Base-by-base conservation (phyloP, 1,140 invertebrate genomes). In the Drosophila ananassae region DNA sequence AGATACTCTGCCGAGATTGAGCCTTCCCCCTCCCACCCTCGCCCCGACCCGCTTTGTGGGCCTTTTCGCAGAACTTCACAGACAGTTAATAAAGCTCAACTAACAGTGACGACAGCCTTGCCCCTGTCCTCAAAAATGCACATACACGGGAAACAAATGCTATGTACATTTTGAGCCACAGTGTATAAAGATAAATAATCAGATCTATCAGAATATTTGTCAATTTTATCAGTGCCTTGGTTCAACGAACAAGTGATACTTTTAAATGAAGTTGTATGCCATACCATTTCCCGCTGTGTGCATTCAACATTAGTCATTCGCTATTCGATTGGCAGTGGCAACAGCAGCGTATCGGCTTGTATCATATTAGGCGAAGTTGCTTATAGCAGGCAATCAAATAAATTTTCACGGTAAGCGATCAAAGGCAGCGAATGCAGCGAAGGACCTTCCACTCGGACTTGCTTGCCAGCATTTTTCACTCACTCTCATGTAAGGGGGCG, bases 301-400 rank as follows among this genome's bases (percentile, higher is more conserved):
- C 48, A 39, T 5, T 47, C 53, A 28, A 59, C 74, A 77, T 77
- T 55, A 62, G 58, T 77, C 58, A 77, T 34, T 71, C 44, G 63
- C 32, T 69, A 41, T 48, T 21, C 13, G 54, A 57, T 64, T 48
- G 59, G 32, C 54, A 63, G 37, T 39, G 30, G 32, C 25, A 50
- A 34, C 71, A 25, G 51, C 37, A 48, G 63, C 50, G 44, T 71
- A 78, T 82, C 79, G 67, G 57, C 83, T 83, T 89, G 83, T 89
- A 77, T 83, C 83, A 87, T 89, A 87, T 89, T 89, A 89, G 79
- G 60, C 60, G 25, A 44, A 89, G 79, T 83, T 79, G 83, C 82
- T 87, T 89, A 87, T 87, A 77, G 79, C 79, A 58, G 60, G 84
- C 84, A 89, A 89, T 89, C 84, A 89, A 89, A 89, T 89, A 89